These are phyloP conservation scores for Gambusia holbrooki DNA, from an alignment of 2,113 vertebrate genomes.

Conservation along the genomic window DNA sequence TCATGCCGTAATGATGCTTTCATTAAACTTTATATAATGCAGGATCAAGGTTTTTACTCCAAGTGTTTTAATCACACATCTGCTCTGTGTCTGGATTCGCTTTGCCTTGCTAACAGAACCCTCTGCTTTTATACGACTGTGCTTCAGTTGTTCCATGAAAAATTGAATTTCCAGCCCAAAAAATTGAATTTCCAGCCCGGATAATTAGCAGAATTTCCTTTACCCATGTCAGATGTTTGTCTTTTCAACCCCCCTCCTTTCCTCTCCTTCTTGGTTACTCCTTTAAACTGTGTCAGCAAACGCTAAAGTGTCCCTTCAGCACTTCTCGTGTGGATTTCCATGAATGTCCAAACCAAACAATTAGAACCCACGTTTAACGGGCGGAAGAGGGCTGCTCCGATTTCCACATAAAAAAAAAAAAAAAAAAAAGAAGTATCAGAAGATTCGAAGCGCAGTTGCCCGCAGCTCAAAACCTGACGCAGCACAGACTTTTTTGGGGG, in stretches of 20 bases:
- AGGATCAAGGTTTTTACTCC: neutral
- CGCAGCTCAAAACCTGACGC: slow-evolving; percentile 23
- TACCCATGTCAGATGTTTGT: slow-evolving; percentile 75
- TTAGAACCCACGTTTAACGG: slow-evolving; percentile 23
- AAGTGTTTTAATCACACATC: neutral
- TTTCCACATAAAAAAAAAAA: slow-evolving; percentile 27
- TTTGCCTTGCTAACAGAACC: slow-evolving; percentile 32
- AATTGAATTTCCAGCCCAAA: slow-evolving; percentile 65
- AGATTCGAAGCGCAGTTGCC: slow-evolving; percentile 50
- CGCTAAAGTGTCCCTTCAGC: slow-evolving; percentile 69
- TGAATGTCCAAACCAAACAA: slow-evolving; percentile 64
- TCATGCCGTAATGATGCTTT: neutral
- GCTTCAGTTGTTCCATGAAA: slow-evolving; percentile 31
- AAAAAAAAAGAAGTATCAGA: slow-evolving; percentile 31
- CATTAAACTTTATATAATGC: neutral
- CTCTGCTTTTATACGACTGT: slow-evolving; percentile 31
- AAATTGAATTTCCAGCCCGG: slow-evolving; percentile 63
- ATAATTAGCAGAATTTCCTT: slow-evolving; percentile 68
- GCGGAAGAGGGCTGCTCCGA: slow-evolving; percentile 23
- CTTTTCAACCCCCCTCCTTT: slow-evolving; percentile 37
- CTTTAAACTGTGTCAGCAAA: slow-evolving; percentile 62
- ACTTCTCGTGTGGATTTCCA: slow-evolving; percentile 62
- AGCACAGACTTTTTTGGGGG: slow-evolving; percentile 7
- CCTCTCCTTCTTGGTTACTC: slow-evolving; percentile 46
- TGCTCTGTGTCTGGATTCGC: slow-evolving; percentile 11